phyloP scores from a whole-genome alignment of 2,797 vertebrate species.

The Peromyscus nudipes region DNA sequence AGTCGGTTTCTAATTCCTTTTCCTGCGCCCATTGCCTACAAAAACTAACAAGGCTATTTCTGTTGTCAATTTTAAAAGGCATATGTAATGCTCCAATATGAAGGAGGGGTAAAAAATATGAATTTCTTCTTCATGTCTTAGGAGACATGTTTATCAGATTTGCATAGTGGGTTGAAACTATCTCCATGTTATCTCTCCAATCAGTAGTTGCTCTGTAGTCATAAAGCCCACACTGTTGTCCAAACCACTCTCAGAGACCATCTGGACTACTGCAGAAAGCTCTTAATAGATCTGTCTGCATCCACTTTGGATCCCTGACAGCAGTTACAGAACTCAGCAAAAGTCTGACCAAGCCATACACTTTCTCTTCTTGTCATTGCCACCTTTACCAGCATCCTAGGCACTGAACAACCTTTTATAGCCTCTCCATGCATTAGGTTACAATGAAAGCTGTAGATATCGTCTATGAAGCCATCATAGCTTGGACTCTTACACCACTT shows the following conservation, averaged over 20 bases:
- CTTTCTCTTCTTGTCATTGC: not conserved
- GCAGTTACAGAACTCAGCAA: not conserved
- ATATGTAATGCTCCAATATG: not conserved
- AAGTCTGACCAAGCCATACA: not conserved
- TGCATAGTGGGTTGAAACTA: not conserved
- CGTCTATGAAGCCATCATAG: not conserved
- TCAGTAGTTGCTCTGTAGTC: not conserved
- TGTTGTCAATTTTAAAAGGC: not conserved
- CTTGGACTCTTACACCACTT: not conserved
- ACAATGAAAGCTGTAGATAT: not conserved
- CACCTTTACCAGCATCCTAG: not conserved
- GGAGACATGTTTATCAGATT: not conserved
- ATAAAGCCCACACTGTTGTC: not conserved
- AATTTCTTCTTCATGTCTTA: not conserved
- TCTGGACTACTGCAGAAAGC: conserved; percentile 8
- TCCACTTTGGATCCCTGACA: conserved; percentile 3
- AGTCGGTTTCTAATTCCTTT: not conserved
- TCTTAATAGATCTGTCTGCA: conserved; percentile 47
- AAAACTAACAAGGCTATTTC: not conserved
- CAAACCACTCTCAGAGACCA: not conserved
- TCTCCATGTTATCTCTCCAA: not conserved
- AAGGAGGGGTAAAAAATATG: not conserved
- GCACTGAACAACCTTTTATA: conserved; percentile 40
- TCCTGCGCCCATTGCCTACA: not conserved
- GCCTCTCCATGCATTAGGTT: conserved; percentile 15